Evolutionary conservation across 1,140 invertebrate species (phyloP).

Genomic region (Bombus ignitus): DNA sequence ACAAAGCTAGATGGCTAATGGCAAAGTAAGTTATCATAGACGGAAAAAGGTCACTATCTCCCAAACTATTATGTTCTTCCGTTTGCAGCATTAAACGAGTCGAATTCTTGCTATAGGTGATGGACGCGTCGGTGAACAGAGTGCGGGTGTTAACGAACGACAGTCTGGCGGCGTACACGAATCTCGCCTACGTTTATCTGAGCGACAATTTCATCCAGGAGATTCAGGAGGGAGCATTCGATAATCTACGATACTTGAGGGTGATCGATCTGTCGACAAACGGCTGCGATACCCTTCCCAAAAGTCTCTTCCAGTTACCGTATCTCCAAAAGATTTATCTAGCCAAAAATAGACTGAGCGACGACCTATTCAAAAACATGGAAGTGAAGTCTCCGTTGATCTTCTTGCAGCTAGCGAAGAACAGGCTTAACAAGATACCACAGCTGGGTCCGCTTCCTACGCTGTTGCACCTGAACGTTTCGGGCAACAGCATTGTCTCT

Average conservation of each 20-base stretch:
- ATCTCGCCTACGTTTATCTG: slow-evolving; percentile 76
- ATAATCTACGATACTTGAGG: slow-evolving; percentile 72
- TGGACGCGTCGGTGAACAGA: slow-evolving; percentile 76
- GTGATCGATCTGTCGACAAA: slow-evolving; percentile 74
- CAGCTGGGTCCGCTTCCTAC: slow-evolving; percentile 60
- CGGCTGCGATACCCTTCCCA: slow-evolving; percentile 68
- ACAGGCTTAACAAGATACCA: slow-evolving; percentile 70
- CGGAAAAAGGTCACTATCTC: no score
- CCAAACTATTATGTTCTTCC: no score
- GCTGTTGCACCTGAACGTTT: slow-evolving; percentile 75
- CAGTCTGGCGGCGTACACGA: slow-evolving; percentile 73
- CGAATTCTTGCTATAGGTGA: slow-evolving; percentile 68
- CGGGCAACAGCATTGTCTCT: slow-evolving; percentile 73
- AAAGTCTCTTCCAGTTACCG: slow-evolving; percentile 68
- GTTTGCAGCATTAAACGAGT: not conserved
- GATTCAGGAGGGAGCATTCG: slow-evolving; percentile 76
- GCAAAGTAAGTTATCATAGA: no score
- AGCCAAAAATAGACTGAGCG: slow-evolving; percentile 65
- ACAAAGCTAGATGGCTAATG: no score
- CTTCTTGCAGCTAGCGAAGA: slow-evolving; percentile 67
- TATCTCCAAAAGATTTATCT: slow-evolving; percentile 72
- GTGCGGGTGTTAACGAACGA: slow-evolving; percentile 75
- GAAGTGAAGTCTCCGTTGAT: slow-evolving; percentile 65
- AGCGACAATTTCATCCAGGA: slow-evolving; percentile 77
- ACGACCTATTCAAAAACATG: slow-evolving; percentile 61